Evolutionary conservation across 1,140 invertebrate genomes (phyloP), one percentile per base, ranked within the genome.

Genomic region (Papilio polytes): DNA sequence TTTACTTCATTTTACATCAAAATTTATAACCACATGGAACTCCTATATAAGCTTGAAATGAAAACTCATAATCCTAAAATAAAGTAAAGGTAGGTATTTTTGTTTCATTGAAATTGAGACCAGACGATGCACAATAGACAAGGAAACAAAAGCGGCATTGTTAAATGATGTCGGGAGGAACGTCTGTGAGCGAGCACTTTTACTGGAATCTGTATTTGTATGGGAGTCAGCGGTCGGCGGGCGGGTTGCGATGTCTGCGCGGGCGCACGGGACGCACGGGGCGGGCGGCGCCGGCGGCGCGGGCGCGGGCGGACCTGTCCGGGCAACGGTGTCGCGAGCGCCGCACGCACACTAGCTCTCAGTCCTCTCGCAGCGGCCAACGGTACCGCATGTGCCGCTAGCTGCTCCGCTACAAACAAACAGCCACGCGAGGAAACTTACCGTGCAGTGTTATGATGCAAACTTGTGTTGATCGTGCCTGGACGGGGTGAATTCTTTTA

Each of bases 241-340:
- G 78, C 80, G 79, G 82, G 66, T 59, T 59, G 56, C 80, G 84
- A 79, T 59, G 77, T 63, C 82, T 80, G 83, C 83, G 85, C 82
- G 82, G 81, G 84, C 85, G 86, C 84, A 83, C 80, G 83, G 82
- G 81, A 84, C 85, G 86, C 84, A 83, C 80, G 83, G 84, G 88
- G 86, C 84, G 87, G 83, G 86, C 87, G 85, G 89, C 85, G 87
- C 86, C 80, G 80, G 83, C 81, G 72, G 89, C 85, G 86, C 86
- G 90, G 85, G 88, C 89, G 93, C 92, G 93, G 93, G 93, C 91
- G 91, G 91, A 92, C 89, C 92, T 89, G 90, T 91, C 88, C 85
- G 94, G 95, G 88, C 96, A 96, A 83, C 96, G 96, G 89, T 92
- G 91, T 90, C 90, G 92, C 88, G 84, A 86, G 88, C 91, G 87